Evolutionary conservation across 2,797 vertebrate genomes (phyloP), one percentile per base, ranked within the genome.

Genomic region (Tragopan temminckii): DNA sequence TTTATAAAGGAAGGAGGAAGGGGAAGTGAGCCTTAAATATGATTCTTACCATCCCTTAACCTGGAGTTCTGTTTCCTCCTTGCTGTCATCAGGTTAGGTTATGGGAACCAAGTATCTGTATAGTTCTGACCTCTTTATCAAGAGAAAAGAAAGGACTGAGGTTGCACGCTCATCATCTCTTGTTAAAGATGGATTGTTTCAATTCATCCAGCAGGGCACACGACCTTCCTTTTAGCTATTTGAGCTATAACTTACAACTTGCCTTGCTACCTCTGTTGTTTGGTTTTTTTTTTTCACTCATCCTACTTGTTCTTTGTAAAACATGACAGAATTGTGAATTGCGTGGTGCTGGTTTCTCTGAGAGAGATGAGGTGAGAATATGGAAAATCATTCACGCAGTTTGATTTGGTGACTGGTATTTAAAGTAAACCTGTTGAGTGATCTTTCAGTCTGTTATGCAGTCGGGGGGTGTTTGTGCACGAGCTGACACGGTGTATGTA

Each of bases 111-210:
- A 50, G 1, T 36, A 11, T 33, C 24, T 35, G 4, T 36, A 0
- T 71, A 11, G 61, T 62, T 46, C 80, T 77, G 13, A 18, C 50
- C 5, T 76, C 23, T 67, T 15, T 62, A 0, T 40, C 17, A 45
- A 69, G 21, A 53, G 35, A 66, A 36, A 13, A n/a, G 74, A n/a
- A 16, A 55, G 29, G 0, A 1, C 46, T 59, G 79, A 66, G 38
- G 11, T 8, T 70, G 61, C 11, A 8, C 5, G 31, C 72, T 29
- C 15, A 0, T 5, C 18, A 3, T 29, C 0, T 5, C 20, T 2
- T 24, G 33, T 68, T 76, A 42, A 33, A 55, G 48, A 33, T 58
- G 31, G 11, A 25, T 70, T 76, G 10, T 57, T 31, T 64, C 48
- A 20, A 27, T 61, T 21, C 6, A 5, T 42, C 4, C 3, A 3